Conservation (phyloP, 2,888 invertebrate species). For the Melinopterus prodromus region DNA sequence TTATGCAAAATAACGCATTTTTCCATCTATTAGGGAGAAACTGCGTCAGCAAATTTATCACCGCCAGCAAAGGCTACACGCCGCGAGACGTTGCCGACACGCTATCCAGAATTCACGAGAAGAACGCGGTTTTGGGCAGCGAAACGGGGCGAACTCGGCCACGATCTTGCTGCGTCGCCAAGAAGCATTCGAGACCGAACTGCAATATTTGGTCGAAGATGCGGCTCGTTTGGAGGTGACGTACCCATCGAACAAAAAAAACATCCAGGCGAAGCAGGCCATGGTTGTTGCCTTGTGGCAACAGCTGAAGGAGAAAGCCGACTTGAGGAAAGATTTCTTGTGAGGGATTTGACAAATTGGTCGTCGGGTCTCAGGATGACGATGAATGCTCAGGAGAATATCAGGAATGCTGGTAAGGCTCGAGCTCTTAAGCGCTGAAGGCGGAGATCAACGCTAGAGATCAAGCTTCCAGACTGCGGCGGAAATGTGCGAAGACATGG, state of each 20-base stretch:
- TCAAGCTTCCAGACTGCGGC: slow-evolving; percentile 79
- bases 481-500: slow-evolving; percentile 82
- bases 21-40: slow-evolving; percentile 71
- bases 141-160: slow-evolving; percentile 82
- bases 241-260: slow-evolving; percentile 91
- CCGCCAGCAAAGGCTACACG: slow-evolving; percentile 86
- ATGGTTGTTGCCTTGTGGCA: slow-evolving; percentile 90
- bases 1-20: background rate
- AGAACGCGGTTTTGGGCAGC: slow-evolving; percentile 84
- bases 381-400: slow-evolving; percentile 82
- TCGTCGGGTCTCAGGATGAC: slow-evolving; percentile 79
- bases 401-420: slow-evolving; percentile 82
- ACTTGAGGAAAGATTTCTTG: slow-evolving; percentile 81
- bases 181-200: slow-evolving; percentile 92
- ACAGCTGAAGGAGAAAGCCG: slow-evolving; percentile 75
- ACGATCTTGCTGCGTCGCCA: slow-evolving; percentile 84
- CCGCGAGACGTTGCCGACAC: slow-evolving; percentile 95
- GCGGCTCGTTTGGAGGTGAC: slow-evolving; percentile 85
- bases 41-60: slow-evolving; percentile 87
- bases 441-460: slow-evolving; percentile 91
- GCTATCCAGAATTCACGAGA: slow-evolving; percentile 87
- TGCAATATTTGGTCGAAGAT: slow-evolving; percentile 91
- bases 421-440: slow-evolving; percentile 81
- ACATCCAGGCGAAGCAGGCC: slow-evolving; percentile 87
- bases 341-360: slow-evolving; percentile 89